Conservation (phyloP, 1,140 invertebrate genomes). For the Adelges cooleyi region DNA sequence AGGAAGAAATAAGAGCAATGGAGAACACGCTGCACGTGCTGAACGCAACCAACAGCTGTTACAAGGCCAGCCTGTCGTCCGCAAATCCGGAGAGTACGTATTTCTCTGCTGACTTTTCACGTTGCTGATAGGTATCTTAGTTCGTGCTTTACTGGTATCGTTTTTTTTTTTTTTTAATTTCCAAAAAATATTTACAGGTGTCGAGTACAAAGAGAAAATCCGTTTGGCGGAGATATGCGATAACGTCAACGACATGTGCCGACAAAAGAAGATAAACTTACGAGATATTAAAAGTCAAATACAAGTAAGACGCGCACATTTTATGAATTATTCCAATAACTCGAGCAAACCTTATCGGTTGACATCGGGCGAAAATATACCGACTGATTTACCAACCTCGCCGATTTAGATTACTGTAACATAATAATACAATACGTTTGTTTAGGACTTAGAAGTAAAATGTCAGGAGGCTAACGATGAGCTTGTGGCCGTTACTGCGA, state of each 20-base stretch:
- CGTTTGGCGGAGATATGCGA: background rate
- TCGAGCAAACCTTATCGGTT: background rate
- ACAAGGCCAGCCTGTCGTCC: conserved; percentile 31
- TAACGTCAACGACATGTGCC: background rate
- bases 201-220: background rate
- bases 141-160: background rate
- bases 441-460: background rate
- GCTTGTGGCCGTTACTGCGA: background rate
- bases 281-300: background rate
- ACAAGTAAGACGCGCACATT: background rate
- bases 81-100: conserved; percentile 33
- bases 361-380: background rate
- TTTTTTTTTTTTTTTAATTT: background rate
- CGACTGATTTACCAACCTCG: background rate
- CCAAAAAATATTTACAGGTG: background rate
- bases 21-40: conserved; percentile 59
- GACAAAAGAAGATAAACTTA: background rate
- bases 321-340: background rate
- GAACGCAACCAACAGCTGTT: conserved; percentile 47
- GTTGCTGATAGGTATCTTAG: too few relatives aligned
- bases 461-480: background rate
- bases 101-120: too few relatives aligned
- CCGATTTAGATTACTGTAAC: too few relatives aligned
- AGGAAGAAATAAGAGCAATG: conserved; percentile 58
- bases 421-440: too few relatives aligned